These are phyloP conservation scores for Chaetodon trifasciatus DNA, from an alignment of 2,797 vertebrate species.

Conservation along the genomic window DNA sequence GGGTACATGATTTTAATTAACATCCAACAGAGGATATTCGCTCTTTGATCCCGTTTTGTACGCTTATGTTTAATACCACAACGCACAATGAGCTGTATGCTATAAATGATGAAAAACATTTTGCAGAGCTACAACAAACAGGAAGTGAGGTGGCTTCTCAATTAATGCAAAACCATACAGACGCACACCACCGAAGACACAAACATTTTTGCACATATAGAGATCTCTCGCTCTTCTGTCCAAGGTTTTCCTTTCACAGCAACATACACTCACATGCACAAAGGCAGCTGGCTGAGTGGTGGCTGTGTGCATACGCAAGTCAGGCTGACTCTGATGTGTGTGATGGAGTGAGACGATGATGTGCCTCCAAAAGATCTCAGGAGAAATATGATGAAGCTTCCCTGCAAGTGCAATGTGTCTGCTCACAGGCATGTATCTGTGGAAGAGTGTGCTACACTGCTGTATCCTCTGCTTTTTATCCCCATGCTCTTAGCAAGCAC, in stretches of 20 bases:
- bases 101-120: conserved; percentile 16
- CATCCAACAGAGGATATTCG: neutral
- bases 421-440: conserved; percentile 28
- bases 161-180: conserved; percentile 11
- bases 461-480: conserved; percentile 54
- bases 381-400: conserved; percentile 67
- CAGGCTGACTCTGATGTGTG: conserved; percentile 61
- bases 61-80: conserved; percentile 8
- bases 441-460: conserved; percentile 30
- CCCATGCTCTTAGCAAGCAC: conserved; percentile 36
- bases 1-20: neutral
- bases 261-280: neutral
- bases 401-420: conserved; percentile 36
- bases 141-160: conserved; percentile 16
- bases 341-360: conserved; percentile 69
- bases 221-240: neutral
- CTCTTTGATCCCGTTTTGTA: neutral
- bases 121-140: conserved; percentile 20
- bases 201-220: conserved; percentile 14
- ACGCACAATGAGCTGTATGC: conserved; percentile 1
- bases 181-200: neutral
- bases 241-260: conserved; percentile 4
- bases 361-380: conserved; percentile 58
- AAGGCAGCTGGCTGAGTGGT: conserved; percentile 39
- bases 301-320: conserved; percentile 18